phyloP scores from a whole-genome alignment of 2,888 invertebrate species.

The Suillia variegata region DNA sequence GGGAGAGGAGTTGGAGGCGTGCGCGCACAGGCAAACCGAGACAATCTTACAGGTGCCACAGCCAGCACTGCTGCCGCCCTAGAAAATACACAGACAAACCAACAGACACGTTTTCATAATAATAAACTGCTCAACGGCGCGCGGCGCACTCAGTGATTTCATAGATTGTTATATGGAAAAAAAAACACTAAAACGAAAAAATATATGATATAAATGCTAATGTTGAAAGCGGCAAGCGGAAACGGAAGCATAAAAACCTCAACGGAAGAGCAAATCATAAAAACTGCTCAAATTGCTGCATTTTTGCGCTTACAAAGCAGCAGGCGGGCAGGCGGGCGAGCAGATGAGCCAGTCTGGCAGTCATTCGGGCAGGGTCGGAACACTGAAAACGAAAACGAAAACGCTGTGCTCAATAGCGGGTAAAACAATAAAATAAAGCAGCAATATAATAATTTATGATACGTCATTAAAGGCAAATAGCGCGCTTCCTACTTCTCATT shows the following conservation, averaged over 20 bases:
- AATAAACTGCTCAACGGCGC: too few relatives aligned
- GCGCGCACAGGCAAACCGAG: background rate
- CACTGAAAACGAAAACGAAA: too few relatives aligned
- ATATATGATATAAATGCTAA: constrained; percentile 16
- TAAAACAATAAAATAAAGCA: constrained; percentile 57
- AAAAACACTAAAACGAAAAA: too few relatives aligned
- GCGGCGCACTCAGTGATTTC: constrained; percentile 29
- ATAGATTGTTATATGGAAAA: constrained; percentile 24
- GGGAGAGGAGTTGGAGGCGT: too few relatives aligned
- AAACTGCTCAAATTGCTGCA: background rate
- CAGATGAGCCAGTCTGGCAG: too few relatives aligned
- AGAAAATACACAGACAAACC: background rate
- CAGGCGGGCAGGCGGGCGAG: too few relatives aligned
- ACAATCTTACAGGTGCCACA: background rate
- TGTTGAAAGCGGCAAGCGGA: background rate
- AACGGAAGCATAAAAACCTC: constrained; percentile 7
- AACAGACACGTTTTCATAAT: constrained; percentile 39
- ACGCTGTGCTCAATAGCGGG: constrained; percentile 52
- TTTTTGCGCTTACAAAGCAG: background rate
- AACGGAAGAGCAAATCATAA: background rate
- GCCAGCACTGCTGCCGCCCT: background rate
- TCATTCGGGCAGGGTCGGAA: too few relatives aligned
- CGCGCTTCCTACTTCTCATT: background rate
- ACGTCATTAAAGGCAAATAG: constrained; percentile 41
- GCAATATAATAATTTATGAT: constrained; percentile 57